Evolutionary conservation across 2,113 vertebrate species (phyloP), one percentile per base, ranked within the genome.

Genomic region (Ophthalmolycus amberensis): DNA sequence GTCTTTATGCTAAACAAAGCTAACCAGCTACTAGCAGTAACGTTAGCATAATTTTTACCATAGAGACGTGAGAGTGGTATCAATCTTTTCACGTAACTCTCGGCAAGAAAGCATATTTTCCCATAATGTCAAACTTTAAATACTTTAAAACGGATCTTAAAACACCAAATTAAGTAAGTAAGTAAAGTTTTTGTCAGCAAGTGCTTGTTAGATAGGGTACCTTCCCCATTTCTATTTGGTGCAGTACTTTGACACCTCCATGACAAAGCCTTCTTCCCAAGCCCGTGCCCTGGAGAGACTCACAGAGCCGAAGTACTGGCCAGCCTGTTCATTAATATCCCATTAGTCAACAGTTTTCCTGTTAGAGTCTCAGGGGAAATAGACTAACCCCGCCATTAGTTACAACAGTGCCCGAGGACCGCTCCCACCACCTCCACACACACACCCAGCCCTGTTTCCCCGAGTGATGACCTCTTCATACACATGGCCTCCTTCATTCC

Each of bases 401-500:
- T 63, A 54, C 64, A 84, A 71, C 75, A 79, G 72, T 85, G 80
- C 87, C 75, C 0, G 27, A 88, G 85, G 79, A 90, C 83, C 82
- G 10, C 86, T 54, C 65, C 69, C 60, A 72, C 60, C 68, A 60
- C 65, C 67, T 42, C 83, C 52, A 85, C 72, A 76, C 67, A 71
- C 34, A 85, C 83, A 81, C 75, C 40, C 76, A 58, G 65, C 59
- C 76, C 72, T 5, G 79, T 90, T 88, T 90, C 78, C 88, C 90
- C 42, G 71, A 88, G 85, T 54, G 88, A 90, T 91, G 93, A 91
- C 92, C 90, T 87, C 86, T 85, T 88, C 89, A 68, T 75, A 87
- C 84, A 89, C 88, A 86, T 63, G 77, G 89, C 69, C 88, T 83
- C 90, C 92, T 93, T 94, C 91, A 90, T 93, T 93, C 90, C 76